Base-by-base conservation (phyloP, 2,888 invertebrate species). In the Leucophora obtusa region DNA sequence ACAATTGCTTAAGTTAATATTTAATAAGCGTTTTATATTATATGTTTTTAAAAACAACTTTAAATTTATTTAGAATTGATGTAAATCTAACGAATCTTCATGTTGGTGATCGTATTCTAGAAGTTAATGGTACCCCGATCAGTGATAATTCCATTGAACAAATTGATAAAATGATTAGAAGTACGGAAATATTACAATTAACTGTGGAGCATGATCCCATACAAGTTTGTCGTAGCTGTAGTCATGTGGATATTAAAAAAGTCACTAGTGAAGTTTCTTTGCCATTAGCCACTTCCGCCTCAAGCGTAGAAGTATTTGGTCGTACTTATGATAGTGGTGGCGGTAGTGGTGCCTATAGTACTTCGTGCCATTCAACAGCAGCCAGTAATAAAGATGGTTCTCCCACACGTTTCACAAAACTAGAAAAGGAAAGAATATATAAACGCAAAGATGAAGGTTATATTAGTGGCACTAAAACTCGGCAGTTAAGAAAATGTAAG, bases 161-260 rank as follows among this genome's bases (percentile, higher is more conserved):
- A 84, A 94, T 95, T 71, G 95, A 96, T 88, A 93, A 94, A 87
- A 91, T 95, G 38, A 92, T 96, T 73, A 92, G 93, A 78, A 93
- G 93, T 85, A 93, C 95, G 0, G 94, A 95, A 85, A 93, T 94
- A 78, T 90, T 96, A 77, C 96, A 97, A 92, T 91, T 97, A 82
- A 97, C 97, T 3, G 95, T 97, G 86, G 97, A 97, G 89, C 96
- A 97, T 87, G 96, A 96, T 89, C 96, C 97, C 10, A 95, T 95
- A 83, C 93, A 95, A 50, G 91, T 94, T 59, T 92, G 92, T 82
- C 92, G 93, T 79, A 92, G 92, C 75, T 91, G 91, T 82, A 91
- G 91, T 76, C 88, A 89, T 91, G 92, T 85, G 89, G 93, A 85
- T 89, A 87, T 88, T 51, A 85, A 87, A 50, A 83, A 87, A 2